Base-by-base conservation (phyloP, 1,140 invertebrate species). In the Potamilus streckersoni region DNA sequence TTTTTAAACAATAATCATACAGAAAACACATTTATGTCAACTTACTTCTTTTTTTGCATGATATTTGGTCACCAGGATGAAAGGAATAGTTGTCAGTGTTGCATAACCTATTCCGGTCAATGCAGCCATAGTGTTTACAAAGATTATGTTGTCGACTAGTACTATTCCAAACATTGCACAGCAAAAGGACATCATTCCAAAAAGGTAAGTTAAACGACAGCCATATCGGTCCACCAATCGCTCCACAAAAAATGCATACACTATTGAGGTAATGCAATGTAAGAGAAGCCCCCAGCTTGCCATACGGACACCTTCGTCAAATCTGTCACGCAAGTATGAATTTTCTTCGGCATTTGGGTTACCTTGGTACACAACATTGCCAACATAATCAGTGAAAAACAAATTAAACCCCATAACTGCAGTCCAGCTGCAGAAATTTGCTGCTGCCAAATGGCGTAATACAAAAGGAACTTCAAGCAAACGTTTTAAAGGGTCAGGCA, bases 381-480 rank as follows among this genome's bases (percentile, higher is more conserved):
- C 91, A 15, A 92, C 89, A 86, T 87, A 92, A 82, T 92, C 91
- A n/a, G 91, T 91, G 80, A 89, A 92, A 79, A 91, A 92, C 71
- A 92, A 86, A 69, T 89, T 89, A 82, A 91, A 91, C 71, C 90
- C 86, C 88, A 91, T 90, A 23, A 92, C 81, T 16, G 89, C 90
- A 63, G 91, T 90, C 89, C 89, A 90, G 73, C 84, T 84, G 72
- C 82, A 90, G 80, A 89, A 89, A 68, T 89, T 85, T 23, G 88
- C 88, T 8, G 86, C 55, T 5, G 82, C 84, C 57, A 92, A 79
- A 19, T 85, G 79, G 66, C 85, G 80, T 6, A 92, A 82, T 1
- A 90, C 89, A 31, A 78, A 61, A 0, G 91, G 91, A 23, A 91
- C 80, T 20, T 85, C 78, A 31, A 86, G 78, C 20, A 89, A 70